Conservation (phyloP, 1,140 invertebrate species). For the Aplysia californica region DNA sequence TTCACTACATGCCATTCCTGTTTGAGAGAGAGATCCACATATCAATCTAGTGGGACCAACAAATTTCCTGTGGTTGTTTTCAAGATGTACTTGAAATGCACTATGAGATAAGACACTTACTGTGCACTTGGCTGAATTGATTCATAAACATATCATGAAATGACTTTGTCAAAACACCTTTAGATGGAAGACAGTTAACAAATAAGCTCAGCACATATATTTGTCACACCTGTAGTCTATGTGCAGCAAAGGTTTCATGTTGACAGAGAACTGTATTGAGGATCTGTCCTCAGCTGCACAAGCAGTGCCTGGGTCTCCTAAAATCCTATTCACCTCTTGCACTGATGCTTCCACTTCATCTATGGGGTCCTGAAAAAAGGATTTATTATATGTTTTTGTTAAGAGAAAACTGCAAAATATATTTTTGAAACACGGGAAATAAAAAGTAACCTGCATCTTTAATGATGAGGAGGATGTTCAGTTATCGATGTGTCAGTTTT, state of each 20-base stretch:
- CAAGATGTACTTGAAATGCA: too few relatives aligned
- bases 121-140: too few relatives aligned
- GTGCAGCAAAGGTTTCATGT: slow-evolving; percentile 47
- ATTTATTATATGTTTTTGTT: too few relatives aligned
- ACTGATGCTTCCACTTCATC: slow-evolving; percentile 82
- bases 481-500: too few relatives aligned
- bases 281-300: not conserved
- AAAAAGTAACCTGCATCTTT: too few relatives aligned
- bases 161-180: not conserved
- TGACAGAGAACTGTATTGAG: slow-evolving; percentile 23
- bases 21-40: too few relatives aligned
- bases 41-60: not conserved
- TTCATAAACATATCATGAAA: not conserved
- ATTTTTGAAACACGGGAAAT: too few relatives aligned
- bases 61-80: not conserved
- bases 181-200: slow-evolving; percentile 2
- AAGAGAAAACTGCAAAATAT: too few relatives aligned
- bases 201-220: not conserved
- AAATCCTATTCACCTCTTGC: slow-evolving; percentile 78
- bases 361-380: slow-evolving; percentile 60
- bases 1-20: too few relatives aligned
- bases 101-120: too few relatives aligned
- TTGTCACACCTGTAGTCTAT: slow-evolving; percentile 61
- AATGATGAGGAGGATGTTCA: too few relatives aligned
- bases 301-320: slow-evolving; percentile 71